These are phyloP conservation scores for Myotis findleyi DNA, from an alignment of 2,797 vertebrate genomes.

Conservation along the genomic window DNA sequence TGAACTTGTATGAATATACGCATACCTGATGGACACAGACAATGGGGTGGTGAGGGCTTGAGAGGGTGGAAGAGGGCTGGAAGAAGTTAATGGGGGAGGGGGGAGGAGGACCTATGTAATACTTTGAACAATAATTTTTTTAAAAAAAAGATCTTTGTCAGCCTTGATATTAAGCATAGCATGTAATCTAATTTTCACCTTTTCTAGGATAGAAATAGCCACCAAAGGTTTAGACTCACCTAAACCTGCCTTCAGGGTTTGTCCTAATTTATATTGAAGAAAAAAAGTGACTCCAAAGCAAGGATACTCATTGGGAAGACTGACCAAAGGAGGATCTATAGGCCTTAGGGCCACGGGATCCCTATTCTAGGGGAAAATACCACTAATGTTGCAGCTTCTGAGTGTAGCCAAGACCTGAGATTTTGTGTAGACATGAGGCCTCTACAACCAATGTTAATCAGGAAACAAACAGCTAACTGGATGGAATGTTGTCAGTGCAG, in stretches of 20 bases:
- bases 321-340: not conserved
- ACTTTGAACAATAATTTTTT: too few relatives aligned
- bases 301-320: not conserved
- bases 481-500: not conserved
- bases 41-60: too few relatives aligned
- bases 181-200: constrained; percentile 15
- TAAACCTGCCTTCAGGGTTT: not conserved
- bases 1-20: too few relatives aligned
- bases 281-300: not conserved
- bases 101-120: too few relatives aligned
- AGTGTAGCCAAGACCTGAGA: not conserved
- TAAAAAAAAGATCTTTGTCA: not conserved
- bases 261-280: not conserved
- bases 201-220: not conserved
- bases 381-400: not conserved
- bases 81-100: too few relatives aligned
- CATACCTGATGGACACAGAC: too few relatives aligned
- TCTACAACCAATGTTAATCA: constrained; percentile 7
- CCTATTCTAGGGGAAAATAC: not conserved
- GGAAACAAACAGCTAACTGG: constrained; percentile 10
- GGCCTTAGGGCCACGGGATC: not conserved
- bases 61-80: too few relatives aligned
- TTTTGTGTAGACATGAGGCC: not conserved
- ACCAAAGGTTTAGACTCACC: not conserved
- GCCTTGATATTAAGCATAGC: not conserved